Percentiles rank a stretch among this genome's conserved stretches.
These are phyloP conservation scores for Palloptera scutellata DNA, from an alignment of 2,888 invertebrate genomes.

Conservation along the genomic window DNA sequence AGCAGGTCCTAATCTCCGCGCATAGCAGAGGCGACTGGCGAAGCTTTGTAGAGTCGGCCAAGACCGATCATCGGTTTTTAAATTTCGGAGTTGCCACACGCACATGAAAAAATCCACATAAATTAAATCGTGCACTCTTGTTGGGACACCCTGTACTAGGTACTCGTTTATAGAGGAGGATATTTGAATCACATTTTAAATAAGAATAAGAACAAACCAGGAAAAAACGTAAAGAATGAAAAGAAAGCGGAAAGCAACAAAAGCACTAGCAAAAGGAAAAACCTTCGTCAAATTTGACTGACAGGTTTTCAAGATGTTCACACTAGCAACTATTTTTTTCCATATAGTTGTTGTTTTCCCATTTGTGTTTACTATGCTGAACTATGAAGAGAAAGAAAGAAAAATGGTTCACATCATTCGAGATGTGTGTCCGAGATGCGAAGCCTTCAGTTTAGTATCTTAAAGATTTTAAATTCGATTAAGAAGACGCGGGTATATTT, in stretches of 20 bases:
- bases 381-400: neutral
- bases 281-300: constrained; percentile 62
- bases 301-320: constrained; percentile 63
- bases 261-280: constrained; percentile 2
- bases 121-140: no score
- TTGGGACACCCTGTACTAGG: no score
- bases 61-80: no score
- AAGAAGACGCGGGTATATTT: no score
- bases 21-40: no score
- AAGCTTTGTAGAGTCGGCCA: no score
- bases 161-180: constrained; percentile 21
- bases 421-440: no score
- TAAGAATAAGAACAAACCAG: constrained; percentile 9
- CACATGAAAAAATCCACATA: constrained; percentile 1
- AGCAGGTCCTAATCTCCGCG: no score
- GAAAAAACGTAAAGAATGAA: neutral
- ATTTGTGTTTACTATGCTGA: neutral
- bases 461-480: no score
- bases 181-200: constrained; percentile 30
- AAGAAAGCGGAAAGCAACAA: neutral
- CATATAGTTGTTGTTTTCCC: neutral
- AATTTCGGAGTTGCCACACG: no score
- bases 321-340: constrained; percentile 45
- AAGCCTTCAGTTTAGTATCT: no score
- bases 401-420: constrained; percentile 25